Evolutionary conservation across 2,797 vertebrate species (phyloP), one percentile per base, ranked within the genome.

Genomic region (Rallus crepitans): DNA sequence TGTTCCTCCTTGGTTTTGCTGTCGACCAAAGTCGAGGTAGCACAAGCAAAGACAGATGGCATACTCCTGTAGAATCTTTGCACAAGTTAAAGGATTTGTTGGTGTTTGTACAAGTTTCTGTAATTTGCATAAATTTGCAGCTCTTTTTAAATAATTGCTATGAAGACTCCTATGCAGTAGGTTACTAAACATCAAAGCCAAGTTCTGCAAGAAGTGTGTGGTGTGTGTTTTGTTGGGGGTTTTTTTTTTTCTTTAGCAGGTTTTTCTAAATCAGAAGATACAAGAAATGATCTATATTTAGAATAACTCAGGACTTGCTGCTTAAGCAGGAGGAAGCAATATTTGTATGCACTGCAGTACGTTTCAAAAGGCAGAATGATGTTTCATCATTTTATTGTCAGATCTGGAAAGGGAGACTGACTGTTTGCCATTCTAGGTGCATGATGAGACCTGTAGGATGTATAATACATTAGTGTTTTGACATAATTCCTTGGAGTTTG

Each of bases 401-500:
- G 97, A 98, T 97, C 97, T 98, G 98, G 96, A 94, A 96, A 80
- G 75, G 96, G 96, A 91, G 94, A 76, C 95, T 72, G 95, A 82
- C 96, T 96, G 92, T 82, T 57, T 95, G 97, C 95, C 85, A 50
- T 94, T 95, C 78, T 89, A 30, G 7, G 82, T 87, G 90, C 98
- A 25, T 98, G 98, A 97, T 95, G 98, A 96, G 95, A 97, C 98
- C 93, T 97, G 98, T 90, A 97, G 95, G 94, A 94, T 95, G 94
- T 87, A 85, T 97, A 96, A 97, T 97, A 94, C 97, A 95, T 89
- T 65, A 83, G 87, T 96, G 87, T 97, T 97, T 88, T 96, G 71
- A 97, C 97, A 97, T 98, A 97, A 96, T 96, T 96, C 97, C 96
- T 98, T 97, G 98, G 97, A 97, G 87, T 98, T 98, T 98, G 98